Conservation (phyloP, 2,888 invertebrate species). For the Amblyjoppa fuscipennis region DNA sequence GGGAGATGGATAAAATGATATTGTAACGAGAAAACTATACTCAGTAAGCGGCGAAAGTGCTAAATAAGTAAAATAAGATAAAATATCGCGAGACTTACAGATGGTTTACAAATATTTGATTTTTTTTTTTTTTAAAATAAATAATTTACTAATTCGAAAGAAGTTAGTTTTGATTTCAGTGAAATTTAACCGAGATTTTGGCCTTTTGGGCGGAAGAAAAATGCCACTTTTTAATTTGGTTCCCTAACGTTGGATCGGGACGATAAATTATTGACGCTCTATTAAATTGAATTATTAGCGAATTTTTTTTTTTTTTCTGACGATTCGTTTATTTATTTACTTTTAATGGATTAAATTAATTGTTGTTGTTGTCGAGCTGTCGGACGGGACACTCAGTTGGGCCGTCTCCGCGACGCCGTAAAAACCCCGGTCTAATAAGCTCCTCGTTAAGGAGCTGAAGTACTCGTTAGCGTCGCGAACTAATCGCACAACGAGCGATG, state of each 20-base stretch:
- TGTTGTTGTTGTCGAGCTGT: conserved; percentile 9
- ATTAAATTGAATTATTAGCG: too few relatives aligned
- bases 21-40: not conserved
- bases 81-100: not conserved
- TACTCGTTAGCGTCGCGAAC: conserved; percentile 60
- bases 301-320: not conserved
- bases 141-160: too few relatives aligned
- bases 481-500: conserved; percentile 52
- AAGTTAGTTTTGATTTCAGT: too few relatives aligned
- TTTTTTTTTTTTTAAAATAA: too few relatives aligned
- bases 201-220: not conserved
- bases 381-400: conserved; percentile 48
- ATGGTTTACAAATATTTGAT: too few relatives aligned
- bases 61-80: not conserved
- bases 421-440: conserved; percentile 48
- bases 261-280: not conserved
- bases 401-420: not conserved
- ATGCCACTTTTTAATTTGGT: not conserved
- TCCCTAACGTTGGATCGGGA: not conserved
- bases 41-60: not conserved
- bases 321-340: not conserved
- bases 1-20: conserved; percentile 37
- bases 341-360: not conserved
- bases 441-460: conserved; percentile 50
- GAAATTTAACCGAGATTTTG: not conserved